Percentiles rank a stretch among this genome's conserved stretches.
phyloP scores from a whole-genome alignment of 1,140 invertebrate species.

The Drosophila malerkotliana region DNA sequence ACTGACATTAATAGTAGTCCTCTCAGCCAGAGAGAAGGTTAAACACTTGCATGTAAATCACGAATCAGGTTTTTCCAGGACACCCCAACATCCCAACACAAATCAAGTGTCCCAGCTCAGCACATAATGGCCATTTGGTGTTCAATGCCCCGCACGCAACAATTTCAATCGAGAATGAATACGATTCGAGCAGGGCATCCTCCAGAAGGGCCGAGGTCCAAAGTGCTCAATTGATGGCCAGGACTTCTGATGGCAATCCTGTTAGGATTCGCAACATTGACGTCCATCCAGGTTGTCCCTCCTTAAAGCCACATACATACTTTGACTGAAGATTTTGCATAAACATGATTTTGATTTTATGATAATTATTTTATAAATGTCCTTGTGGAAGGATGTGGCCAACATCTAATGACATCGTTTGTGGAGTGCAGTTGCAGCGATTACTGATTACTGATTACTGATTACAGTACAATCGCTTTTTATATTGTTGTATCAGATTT shows the following conservation, averaged over 20 bases:
- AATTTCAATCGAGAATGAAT: slow-evolving; percentile 11
- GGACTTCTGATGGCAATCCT: not conserved
- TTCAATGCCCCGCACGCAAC: slow-evolving; percentile 57
- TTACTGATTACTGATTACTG: slow-evolving; percentile 5
- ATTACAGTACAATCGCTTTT: slow-evolving; percentile 8
- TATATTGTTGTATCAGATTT: slow-evolving; percentile 20
- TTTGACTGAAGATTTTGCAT: not conserved
- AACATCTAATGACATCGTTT: not conserved
- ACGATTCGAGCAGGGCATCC: not conserved
- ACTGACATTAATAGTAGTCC: not conserved
- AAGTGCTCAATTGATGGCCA: slow-evolving; percentile 21
- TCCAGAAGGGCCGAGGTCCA: not conserved
- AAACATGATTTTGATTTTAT: not conserved
- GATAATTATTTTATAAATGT: not conserved
- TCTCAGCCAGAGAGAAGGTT: not conserved
- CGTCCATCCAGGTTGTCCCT: not conserved
- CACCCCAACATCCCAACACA: not conserved
- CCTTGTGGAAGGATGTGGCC: too few relatives aligned
- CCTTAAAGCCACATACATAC: not conserved
- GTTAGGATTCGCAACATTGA: not conserved
- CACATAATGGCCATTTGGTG: slow-evolving; percentile 68
- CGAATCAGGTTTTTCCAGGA: slow-evolving; percentile 17
- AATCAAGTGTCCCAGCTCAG: slow-evolving; percentile 38
- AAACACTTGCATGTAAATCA: slow-evolving; percentile 37
- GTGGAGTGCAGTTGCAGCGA: slow-evolving; percentile 2